Percentiles rank a stretch among this genome's conserved stretches.
These are phyloP conservation scores for Drosophila dives DNA, from an alignment of 2,888 invertebrate genomes.

Conservation along the genomic window DNA sequence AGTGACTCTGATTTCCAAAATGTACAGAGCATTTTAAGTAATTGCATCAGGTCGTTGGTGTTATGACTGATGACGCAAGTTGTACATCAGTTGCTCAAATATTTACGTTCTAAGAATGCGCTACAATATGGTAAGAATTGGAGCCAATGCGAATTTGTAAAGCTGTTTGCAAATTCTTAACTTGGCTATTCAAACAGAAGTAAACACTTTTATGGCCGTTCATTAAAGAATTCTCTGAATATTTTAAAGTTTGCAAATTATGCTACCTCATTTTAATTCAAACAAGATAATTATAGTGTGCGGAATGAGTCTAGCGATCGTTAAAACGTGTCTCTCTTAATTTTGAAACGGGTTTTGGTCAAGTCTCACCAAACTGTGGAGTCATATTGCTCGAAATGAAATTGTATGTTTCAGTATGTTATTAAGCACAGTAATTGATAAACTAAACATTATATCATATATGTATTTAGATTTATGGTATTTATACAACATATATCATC, in stretches of 20 bases:
- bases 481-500: too few relatives aligned
- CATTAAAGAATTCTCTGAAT: not conserved
- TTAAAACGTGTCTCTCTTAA: not conserved
- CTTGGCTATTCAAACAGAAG: not conserved
- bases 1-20: conserved; percentile 1
- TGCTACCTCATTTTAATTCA: not conserved
- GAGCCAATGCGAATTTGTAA: not conserved
- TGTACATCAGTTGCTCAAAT: not conserved
- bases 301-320: not conserved
- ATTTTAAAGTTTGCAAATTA: not conserved
- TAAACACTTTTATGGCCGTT: not conserved
- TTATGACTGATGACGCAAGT: not conserved
- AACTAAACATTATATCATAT: not conserved
- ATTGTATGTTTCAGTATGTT: not conserved
- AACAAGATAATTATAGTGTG: not conserved
- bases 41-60: not conserved
- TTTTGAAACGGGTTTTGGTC: not conserved
- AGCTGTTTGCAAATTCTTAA: not conserved
- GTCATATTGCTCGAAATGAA: not conserved
- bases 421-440: not conserved
- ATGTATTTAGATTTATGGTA: not conserved
- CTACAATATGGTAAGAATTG: not conserved
- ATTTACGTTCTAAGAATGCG: not conserved
- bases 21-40: not conserved
- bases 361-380: not conserved